Percentiles rank a stretch among this genome's conserved stretches.
Conservation (phyloP, 1,140 invertebrate species). For the Drosophila punjabiensis region DNA sequence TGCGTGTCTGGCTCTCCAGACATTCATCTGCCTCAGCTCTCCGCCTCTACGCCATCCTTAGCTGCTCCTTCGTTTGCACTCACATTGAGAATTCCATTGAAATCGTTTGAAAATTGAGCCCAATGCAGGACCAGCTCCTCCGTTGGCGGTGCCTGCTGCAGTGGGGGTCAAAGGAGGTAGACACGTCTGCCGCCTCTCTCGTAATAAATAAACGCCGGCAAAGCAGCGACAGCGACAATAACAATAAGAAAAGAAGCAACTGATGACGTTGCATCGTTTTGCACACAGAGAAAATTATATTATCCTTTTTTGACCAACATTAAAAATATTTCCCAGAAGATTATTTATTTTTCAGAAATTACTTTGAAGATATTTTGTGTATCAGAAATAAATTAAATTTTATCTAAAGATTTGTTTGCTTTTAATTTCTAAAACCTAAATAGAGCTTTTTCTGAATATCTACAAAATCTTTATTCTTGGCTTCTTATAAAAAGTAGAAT, state of each 20-base stretch:
- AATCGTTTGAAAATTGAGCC: constrained; percentile 81
- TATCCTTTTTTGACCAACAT: not conserved
- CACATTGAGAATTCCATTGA: constrained; percentile 75
- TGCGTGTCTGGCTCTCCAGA: constrained; percentile 58
- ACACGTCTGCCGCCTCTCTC: constrained; percentile 68
- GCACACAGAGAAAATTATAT: constrained; percentile 2
- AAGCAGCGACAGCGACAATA: constrained; percentile 38
- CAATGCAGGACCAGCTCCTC: constrained; percentile 24
- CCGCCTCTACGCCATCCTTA: constrained; percentile 9
- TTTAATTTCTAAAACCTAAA: not conserved
- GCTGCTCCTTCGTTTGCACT: constrained; percentile 42
- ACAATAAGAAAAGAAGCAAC: constrained; percentile 28
- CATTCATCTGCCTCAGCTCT: constrained; percentile 31
- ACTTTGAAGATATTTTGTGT: not conserved
- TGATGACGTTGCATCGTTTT: constrained; percentile 49
- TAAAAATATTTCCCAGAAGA: not conserved
- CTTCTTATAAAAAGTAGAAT: too few relatives aligned
- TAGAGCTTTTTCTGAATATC: not conserved
- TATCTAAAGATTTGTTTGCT: not conserved
- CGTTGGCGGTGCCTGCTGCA: not conserved
- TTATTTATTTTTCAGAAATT: not conserved
- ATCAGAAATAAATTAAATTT: not conserved
- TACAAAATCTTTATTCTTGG: not conserved
- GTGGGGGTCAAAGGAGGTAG: constrained; percentile 22
- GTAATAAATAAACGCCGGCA: constrained; percentile 75